These are phyloP conservation scores for Dolichomitus sp. DNA, from an alignment of 2,888 invertebrate species.

Conservation along the genomic window DNA sequence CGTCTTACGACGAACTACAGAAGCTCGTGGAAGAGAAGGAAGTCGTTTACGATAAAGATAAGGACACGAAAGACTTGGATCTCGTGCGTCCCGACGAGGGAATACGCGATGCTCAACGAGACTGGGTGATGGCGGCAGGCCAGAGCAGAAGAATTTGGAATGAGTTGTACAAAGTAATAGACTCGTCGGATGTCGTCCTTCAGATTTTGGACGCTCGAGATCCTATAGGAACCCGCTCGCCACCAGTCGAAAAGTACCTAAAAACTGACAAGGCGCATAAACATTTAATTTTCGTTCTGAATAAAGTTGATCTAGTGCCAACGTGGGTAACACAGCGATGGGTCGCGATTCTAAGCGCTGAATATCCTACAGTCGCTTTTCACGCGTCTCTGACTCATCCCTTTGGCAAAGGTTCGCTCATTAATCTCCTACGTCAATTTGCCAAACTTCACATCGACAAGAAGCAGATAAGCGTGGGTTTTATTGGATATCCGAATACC, in stretches of 20 bases:
- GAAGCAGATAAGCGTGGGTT: slow-evolving; percentile 99
- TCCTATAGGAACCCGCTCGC: slow-evolving; percentile 98
- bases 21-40: slow-evolving; percentile 91
- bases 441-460: slow-evolving; percentile 98
- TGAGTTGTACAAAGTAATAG: slow-evolving; percentile 99
- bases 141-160: slow-evolving; percentile 99
- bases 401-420: slow-evolving; percentile 99
- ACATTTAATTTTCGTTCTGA: slow-evolving; percentile 98
- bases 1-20: slow-evolving; percentile 93
- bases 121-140: slow-evolving; percentile 98
- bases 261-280: slow-evolving; percentile 98
- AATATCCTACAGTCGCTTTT: slow-evolving; percentile 99
- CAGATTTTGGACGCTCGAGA: slow-evolving; percentile 99
- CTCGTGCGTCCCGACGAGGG: slow-evolving; percentile 94
- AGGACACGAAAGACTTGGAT: slow-evolving; percentile 92
- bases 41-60: slow-evolving; percentile 93
- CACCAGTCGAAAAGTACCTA: slow-evolving; percentile 95
- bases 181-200: slow-evolving; percentile 98
- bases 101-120: slow-evolving; percentile 93
- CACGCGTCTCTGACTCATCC: slow-evolving; percentile 99
- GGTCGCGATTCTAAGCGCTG: slow-evolving; percentile 97
- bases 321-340: slow-evolving; percentile 99
- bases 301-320: slow-evolving; percentile 98
- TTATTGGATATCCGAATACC: slow-evolving; percentile 99
- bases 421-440: slow-evolving; percentile 98